A percentile compares a stretch with the other conserved stretches of the same genome.
Conservation (phyloP, 2,888 invertebrate species). For the Lottia gigantea region DNA sequence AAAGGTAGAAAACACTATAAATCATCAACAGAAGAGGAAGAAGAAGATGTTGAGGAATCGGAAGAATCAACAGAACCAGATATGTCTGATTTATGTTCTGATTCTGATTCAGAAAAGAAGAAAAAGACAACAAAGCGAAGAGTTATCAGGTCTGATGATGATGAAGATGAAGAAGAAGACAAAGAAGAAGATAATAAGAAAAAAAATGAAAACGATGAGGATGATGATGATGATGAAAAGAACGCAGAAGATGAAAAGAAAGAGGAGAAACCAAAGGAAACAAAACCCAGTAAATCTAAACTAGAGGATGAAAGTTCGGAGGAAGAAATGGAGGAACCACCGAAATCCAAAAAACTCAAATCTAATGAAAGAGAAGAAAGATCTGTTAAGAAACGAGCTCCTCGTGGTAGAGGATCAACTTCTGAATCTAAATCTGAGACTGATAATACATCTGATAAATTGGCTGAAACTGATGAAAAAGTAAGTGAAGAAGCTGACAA, state of each 20-base stretch:
- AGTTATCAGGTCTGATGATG: slow-evolving; percentile 39
- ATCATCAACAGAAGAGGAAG: slow-evolving; percentile 28
- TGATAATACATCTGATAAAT: slow-evolving; percentile 14
- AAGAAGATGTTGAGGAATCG: slow-evolving; percentile 37
- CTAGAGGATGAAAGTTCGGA: slow-evolving; percentile 29
- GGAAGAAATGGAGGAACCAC: slow-evolving; percentile 21
- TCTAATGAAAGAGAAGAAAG: slow-evolving; percentile 21
- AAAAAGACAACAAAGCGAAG: slow-evolving; percentile 11
- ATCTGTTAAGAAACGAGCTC: slow-evolving; percentile 26
- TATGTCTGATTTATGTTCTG: slow-evolving; percentile 31
- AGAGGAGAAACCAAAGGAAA: background rate
- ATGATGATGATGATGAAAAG: background rate
- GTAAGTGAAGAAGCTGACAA: slow-evolving; percentile 17
- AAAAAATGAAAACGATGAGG: background rate
- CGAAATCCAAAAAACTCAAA: slow-evolving; percentile 23
- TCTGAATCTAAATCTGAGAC: slow-evolving; percentile 12
- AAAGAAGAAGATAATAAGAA: background rate
- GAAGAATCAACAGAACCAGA: slow-evolving; percentile 37
- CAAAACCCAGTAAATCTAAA: slow-evolving; percentile 21
- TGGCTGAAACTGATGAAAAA: slow-evolving; percentile 12
- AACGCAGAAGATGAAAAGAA: background rate
- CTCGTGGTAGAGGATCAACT: slow-evolving; percentile 11
- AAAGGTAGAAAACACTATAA: background rate
- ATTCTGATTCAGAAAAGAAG: slow-evolving; percentile 19
- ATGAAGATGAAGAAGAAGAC: slow-evolving; percentile 20